Evolutionary conservation across 2,113 vertebrate genomes (phyloP), one percentile per base, ranked within the genome.

Genomic region (Entelurus aequoreus): DNA sequence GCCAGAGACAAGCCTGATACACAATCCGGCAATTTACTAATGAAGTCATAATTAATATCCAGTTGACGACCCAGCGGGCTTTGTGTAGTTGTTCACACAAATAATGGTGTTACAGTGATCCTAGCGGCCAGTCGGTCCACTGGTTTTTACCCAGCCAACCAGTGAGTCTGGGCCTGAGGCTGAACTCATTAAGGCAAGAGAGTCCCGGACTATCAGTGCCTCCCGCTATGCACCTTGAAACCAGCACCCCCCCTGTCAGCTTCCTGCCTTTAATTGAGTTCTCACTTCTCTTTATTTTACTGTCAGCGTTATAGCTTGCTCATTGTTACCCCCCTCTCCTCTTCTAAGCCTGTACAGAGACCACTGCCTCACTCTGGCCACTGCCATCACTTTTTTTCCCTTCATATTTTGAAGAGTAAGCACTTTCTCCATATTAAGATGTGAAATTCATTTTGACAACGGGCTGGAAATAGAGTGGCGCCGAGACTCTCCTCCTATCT

Each of bases 381-480:
- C 84, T 76, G 83, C 62, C 71, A 80, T 72, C 60, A 69, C 59
- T 87, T 85, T 79, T 88, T 84, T 49, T 83, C 86, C 72, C 66
- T 54, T 8, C 13, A 82, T 90, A 85, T 90, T 94, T 90, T 82
- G 86, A 82, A 91, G 92, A 92, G 90, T 92, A 93, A 94, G 90
- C 90, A 93, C 82, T 94, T 94, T 93, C 88, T 84, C 88, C 82
- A 90, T 93, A 92, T 94, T 93, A 94, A 91, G 90, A 90, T 82
- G 84, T 91, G 88, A 92, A 92, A 91, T 80, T 75, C 86, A 89
- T 91, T 91, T 88, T 90, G 88, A 90, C 84, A 87, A 80, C 77
- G 74, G 73, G 72, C 76, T 88, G 63, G 78, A 89, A 91, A 89
- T 89, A 89, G 88, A 89, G 78, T 81, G 65, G 71, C 85, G 84